Evolutionary conservation across 2,797 vertebrate genomes (phyloP).

Genomic region (Uromys caudimaculatus): DNA sequence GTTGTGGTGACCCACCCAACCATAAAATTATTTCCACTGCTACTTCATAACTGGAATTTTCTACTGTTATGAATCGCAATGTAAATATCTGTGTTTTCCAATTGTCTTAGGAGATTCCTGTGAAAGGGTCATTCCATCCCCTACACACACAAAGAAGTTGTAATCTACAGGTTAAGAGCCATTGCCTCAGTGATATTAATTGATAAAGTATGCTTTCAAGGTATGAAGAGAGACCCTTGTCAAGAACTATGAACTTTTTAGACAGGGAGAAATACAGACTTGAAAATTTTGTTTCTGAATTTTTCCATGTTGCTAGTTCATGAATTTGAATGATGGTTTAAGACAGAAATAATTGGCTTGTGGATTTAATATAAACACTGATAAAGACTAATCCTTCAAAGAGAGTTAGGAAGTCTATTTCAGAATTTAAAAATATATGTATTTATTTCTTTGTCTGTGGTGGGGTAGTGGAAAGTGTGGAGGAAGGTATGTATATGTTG

Average conservation of each 20-base stretch:
- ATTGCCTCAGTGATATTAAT: background rate
- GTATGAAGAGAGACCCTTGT: background rate
- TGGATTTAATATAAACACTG: conserved; percentile 11
- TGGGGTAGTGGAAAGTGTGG: background rate
- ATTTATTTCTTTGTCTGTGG: background rate
- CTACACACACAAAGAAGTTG: background rate
- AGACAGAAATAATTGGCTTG: background rate
- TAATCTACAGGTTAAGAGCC: background rate
- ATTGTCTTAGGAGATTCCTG: background rate
- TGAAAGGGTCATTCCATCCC: background rate
- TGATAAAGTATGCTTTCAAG: background rate
- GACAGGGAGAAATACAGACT: background rate
- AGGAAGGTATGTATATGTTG: background rate
- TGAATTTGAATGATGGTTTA: background rate
- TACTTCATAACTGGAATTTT: background rate
- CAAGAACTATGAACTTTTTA: background rate
- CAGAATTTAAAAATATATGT: background rate
- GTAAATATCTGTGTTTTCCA: background rate
- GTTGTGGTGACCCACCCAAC: background rate
- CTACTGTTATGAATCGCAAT: background rate
- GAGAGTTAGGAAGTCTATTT: background rate
- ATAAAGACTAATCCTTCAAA: background rate
- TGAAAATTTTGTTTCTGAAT: background rate
- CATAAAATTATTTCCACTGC: background rate
- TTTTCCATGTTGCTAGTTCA: background rate